Evolutionary conservation across 2,797 vertebrate species (phyloP).

Genomic region (Rousettus madagascariensis): DNA sequence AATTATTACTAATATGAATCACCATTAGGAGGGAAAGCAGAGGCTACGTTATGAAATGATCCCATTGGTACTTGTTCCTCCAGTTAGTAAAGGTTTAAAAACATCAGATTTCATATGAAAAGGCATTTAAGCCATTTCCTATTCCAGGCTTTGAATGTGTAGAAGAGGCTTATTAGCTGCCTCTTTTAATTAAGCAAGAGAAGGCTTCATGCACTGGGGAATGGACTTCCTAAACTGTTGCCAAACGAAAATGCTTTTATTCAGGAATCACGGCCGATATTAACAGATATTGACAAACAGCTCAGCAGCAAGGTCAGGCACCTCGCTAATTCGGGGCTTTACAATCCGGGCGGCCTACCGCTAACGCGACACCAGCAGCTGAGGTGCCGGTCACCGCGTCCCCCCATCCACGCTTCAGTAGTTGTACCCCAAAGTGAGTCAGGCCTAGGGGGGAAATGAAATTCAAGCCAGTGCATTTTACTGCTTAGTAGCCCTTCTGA

Average conservation of each 20-base stretch:
- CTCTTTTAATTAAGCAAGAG: background rate
- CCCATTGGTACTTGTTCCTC: background rate
- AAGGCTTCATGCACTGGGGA: background rate
- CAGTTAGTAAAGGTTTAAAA: background rate
- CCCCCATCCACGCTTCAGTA: background rate
- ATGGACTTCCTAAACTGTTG: background rate
- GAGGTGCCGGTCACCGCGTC: background rate
- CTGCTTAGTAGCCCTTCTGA: background rate
- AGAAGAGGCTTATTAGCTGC: background rate
- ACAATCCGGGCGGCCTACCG: background rate
- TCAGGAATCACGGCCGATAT: background rate
- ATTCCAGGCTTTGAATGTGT: background rate
- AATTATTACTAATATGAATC: background rate
- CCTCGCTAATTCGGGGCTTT: background rate
- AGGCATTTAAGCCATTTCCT: background rate
- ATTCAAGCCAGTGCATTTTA: background rate
- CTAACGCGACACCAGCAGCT: accelerated
- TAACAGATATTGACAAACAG: background rate
- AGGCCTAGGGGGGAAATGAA: background rate
- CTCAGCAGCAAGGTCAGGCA: background rate
- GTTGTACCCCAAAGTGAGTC: background rate
- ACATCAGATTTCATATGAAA: background rate
- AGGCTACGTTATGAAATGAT: background rate
- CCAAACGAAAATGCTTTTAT: background rate
- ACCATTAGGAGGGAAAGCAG: background rate